Evolutionary conservation across 2,888 invertebrate genomes (phyloP).

Genomic region (Synergus gifuensis): DNA sequence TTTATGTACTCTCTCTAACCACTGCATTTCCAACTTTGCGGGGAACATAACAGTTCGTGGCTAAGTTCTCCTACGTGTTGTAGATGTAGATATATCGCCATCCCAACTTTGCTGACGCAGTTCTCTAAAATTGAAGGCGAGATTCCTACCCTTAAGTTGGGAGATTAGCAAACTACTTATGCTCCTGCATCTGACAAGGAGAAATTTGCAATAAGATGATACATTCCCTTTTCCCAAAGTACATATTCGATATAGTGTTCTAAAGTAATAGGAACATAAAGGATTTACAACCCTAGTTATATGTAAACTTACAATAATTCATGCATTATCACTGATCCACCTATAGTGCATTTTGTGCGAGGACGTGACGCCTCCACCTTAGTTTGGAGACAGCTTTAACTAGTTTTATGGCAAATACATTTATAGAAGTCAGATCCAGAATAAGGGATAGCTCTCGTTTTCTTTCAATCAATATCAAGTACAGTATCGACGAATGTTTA

Average conservation of each 20-base stretch:
- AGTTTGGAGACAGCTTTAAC: too few relatives aligned
- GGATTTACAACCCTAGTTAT: not conserved
- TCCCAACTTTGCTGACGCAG: not conserved
- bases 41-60: not conserved
- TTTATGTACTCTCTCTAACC: not conserved
- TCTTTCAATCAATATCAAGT: not conserved
- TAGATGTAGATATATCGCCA: not conserved
- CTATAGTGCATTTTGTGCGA: too few relatives aligned
- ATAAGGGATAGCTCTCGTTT: not conserved
- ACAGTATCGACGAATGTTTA: not conserved
- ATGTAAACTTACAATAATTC: not conserved
- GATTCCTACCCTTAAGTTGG: not conserved
- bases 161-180: constrained; percentile 1
- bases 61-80: not conserved
- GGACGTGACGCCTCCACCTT: too few relatives aligned
- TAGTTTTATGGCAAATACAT: too few relatives aligned
- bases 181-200: not conserved
- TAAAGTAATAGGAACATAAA: not conserved
- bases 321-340: too few relatives aligned
- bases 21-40: constrained; percentile 7
- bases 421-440: too few relatives aligned
- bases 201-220: not conserved
- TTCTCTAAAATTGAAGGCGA: constrained; percentile 8
- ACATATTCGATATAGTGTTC: not conserved
- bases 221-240: not conserved